A percentile compares a stretch with the other conserved stretches of the same genome.
phyloP scores from a whole-genome alignment of 1,140 invertebrate genomes.

The Heliothis virescens region DNA sequence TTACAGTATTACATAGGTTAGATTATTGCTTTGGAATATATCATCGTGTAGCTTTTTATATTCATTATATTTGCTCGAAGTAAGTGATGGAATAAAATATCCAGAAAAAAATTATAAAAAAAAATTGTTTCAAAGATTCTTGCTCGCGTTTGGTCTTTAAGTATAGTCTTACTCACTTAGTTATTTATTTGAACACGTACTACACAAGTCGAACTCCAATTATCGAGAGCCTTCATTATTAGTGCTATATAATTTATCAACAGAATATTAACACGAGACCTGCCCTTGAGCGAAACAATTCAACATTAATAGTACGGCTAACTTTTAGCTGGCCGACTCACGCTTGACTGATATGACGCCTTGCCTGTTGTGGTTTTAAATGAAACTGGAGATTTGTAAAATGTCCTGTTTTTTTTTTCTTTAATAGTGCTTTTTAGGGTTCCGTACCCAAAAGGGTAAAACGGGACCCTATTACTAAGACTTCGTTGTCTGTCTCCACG shows the following conservation, averaged over 20 bases:
- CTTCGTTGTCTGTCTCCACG: no score
- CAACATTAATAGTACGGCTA: slow-evolving; percentile 47
- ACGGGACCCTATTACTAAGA: no score
- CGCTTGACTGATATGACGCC: slow-evolving; percentile 28
- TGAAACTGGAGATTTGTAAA: background rate
- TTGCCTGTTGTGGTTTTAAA: background rate
- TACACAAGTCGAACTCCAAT: slow-evolving; percentile 12
- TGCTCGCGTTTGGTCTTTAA: no score
- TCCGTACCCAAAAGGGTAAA: no score
- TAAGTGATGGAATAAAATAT: no score
- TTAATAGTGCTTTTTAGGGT: background rate
- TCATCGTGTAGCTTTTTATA: no score
- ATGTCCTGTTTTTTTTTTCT: background rate
- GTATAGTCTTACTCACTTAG: background rate
- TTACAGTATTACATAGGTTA: no score
- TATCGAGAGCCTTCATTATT: slow-evolving; percentile 25
- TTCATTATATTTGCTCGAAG: no score
- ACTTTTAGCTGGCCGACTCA: slow-evolving; percentile 28
- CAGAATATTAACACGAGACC: slow-evolving; percentile 41
- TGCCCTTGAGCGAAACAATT: slow-evolving; percentile 43
- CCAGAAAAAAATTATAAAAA: no score
- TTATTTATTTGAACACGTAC: background rate
- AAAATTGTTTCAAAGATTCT: no score
- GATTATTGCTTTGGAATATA: no score
- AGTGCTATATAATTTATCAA: slow-evolving; percentile 15